Evolutionary conservation across 2,888 invertebrate genomes (phyloP), one percentile per base, ranked within the genome.

Genomic region (Sisyra nigra): DNA sequence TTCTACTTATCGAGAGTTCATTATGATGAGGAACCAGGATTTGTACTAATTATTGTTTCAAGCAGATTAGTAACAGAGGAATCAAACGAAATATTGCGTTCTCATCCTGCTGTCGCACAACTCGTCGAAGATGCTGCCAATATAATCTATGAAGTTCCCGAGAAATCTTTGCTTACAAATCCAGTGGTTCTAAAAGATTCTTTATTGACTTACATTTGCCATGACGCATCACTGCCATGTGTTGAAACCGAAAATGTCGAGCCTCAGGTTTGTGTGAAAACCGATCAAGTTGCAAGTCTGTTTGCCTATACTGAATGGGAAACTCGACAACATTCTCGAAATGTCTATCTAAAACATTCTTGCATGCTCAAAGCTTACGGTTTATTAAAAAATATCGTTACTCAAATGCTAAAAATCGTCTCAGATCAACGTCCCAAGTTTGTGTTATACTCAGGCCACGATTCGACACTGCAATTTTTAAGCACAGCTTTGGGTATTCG

Each of bases 281-380:
- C 73, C 9, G 74, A 80, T 51, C 83, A 88, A 48, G 76, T 89
- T 0, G 74, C 80, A 30, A 77, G 82, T 0, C 63, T 91, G 1
- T 82, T 89, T 57, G 75, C 84, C 0, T 88, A 85, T 55, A 73
- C 84, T 35, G 84, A 88, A 53, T 86, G 85, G 80, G 80, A 84
- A 61, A 80, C 59, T 58, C 73, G 47, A 65, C 76, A 60, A 69
- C 80, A 67, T 49, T 71, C 65, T 51, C 63, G 66, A 3, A 68
- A 69, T 50, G 53, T 66, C 1, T 66, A 71, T 46, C 74, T 80
- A 51, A 73, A 72, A 48, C 67, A 74, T 41, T 69, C 75, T n/a
- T 77, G 82, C 1, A 57, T 85, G 42, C 57, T 91, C 15, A 67
- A 80, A 44, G 80, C 88, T 0, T 88, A 91, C 53, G 91, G 92